Percentiles rank a stretch among this genome's conserved stretches.
These are phyloP conservation scores for Drosophila rufa DNA, from an alignment of 1,140 invertebrate genomes.

Conservation along the genomic window DNA sequence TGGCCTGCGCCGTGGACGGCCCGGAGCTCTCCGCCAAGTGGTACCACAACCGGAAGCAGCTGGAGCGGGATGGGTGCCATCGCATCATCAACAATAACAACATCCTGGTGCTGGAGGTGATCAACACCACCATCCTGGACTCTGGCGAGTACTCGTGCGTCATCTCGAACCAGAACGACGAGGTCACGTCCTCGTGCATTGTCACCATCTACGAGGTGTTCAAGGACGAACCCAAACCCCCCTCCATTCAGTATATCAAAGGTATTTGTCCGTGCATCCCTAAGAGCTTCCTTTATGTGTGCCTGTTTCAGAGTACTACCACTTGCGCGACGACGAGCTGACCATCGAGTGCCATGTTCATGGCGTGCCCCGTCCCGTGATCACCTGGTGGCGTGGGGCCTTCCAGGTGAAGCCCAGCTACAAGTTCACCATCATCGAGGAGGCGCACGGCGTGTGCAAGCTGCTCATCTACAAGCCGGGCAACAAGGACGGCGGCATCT, in stretches of 20 bases:
- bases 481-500: constrained; percentile 87
- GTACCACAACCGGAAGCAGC: constrained; percentile 91
- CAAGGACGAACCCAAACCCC: constrained; percentile 84
- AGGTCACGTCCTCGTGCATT: constrained; percentile 88
- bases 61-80: constrained; percentile 87
- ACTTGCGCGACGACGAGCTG: constrained; percentile 82
- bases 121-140: constrained; percentile 88
- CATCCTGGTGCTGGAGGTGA: constrained; percentile 91
- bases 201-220: constrained; percentile 84
- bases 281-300: constrained; percentile 17
- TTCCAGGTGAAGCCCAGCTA: constrained; percentile 80
- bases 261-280: constrained; percentile 53
- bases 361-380: constrained; percentile 75
- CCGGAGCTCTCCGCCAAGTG: constrained; percentile 92
- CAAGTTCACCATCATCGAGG: constrained; percentile 84
- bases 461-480: constrained; percentile 88
- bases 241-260: constrained; percentile 82
- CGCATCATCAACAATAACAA: constrained; percentile 88
- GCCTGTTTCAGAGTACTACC: constrained; percentile 79
- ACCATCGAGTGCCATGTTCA: constrained; percentile 81
- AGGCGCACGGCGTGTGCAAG: constrained; percentile 83
- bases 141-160: constrained; percentile 91
- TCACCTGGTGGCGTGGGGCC: constrained; percentile 79
- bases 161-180: constrained; percentile 90
- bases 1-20: constrained; percentile 94